Evolutionary conservation across 2,888 invertebrate species (phyloP).

Genomic region (Bimastos eiseni): DNA sequence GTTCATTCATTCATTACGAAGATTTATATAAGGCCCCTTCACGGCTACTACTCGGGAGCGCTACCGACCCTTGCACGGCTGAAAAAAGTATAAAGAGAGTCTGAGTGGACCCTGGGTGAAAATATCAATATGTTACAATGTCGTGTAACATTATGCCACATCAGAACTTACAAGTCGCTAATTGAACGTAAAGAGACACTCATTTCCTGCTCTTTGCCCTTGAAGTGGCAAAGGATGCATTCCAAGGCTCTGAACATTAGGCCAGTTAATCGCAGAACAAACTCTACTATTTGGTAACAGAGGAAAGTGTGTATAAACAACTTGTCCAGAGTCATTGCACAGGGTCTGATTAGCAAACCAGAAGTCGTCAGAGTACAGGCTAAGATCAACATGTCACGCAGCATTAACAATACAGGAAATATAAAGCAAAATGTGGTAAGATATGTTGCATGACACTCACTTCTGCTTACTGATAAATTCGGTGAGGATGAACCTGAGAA

Average conservation of each 20-base stretch:
- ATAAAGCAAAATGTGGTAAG: neutral
- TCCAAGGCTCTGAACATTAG: too few species aligned
- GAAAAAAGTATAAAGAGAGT: too few species aligned
- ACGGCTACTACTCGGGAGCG: too few species aligned
- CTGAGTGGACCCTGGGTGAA: too few species aligned
- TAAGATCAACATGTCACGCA: neutral
- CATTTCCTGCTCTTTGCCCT: neutral
- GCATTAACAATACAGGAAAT: neutral
- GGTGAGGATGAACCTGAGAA: conserved; percentile 16
- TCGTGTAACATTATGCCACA: too few species aligned
- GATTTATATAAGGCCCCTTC: too few species aligned
- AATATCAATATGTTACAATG: neutral
- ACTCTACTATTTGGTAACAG: neutral
- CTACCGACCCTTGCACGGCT: too few species aligned
- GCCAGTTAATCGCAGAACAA: too few species aligned
- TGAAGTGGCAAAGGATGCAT: too few species aligned
- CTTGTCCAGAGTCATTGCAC: neutral
- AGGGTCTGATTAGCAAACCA: neutral
- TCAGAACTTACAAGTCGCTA: neutral
- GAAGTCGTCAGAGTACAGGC: neutral
- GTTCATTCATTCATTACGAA: too few species aligned
- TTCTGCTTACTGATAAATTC: conserved; percentile 18
- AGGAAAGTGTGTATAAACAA: neutral
- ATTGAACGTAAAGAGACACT: neutral
- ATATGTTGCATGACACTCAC: neutral